phyloP scores from a whole-genome alignment of 35 echinoderm and acorn worm genomes.

The Heliocidaris erythrogramma region DNA sequence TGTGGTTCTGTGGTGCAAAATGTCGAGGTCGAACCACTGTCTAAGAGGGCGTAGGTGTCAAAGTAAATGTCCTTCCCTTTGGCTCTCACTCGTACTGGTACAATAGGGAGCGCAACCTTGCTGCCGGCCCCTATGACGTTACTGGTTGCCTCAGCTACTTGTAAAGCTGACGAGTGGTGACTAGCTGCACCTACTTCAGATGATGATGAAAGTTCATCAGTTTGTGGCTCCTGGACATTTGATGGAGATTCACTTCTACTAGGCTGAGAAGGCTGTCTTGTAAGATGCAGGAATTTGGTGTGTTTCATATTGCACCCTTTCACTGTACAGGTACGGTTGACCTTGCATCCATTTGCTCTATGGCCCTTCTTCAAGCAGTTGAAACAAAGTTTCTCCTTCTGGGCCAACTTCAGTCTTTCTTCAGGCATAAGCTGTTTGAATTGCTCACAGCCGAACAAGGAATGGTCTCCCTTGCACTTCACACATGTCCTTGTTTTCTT shows the following conservation, averaged over 20 bases:
- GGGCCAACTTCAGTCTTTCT: too few relatives aligned
- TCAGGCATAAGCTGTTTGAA: too few relatives aligned
- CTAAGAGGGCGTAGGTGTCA: constrained; percentile 60
- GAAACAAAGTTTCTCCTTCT: too few relatives aligned
- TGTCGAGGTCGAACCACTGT: constrained; percentile 59
- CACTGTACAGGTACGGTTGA: constrained; percentile 51
- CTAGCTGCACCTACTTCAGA: not conserved
- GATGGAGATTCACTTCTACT: not conserved
- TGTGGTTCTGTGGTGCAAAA: constrained; percentile 47
- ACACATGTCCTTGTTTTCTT: not conserved
- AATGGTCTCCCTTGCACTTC: too few relatives aligned
- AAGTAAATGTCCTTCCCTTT: not conserved
- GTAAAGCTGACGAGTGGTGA: not conserved
- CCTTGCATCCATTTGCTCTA: constrained; percentile 29
- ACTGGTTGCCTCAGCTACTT: not conserved
- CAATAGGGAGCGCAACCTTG: constrained; percentile 47
- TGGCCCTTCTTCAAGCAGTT: constrained; percentile 59
- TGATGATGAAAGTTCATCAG: not conserved
- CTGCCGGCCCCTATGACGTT: constrained; percentile 36
- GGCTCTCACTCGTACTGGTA: constrained; percentile 36
- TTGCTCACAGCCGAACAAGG: too few relatives aligned
- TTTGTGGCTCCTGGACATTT: not conserved
- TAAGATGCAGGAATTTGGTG: constrained; percentile 58
- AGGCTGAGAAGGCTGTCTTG: too few relatives aligned
- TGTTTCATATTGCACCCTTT: constrained; percentile 54